Conservation (phyloP, 1,140 invertebrate genomes). For the Eueides isabella region DNA sequence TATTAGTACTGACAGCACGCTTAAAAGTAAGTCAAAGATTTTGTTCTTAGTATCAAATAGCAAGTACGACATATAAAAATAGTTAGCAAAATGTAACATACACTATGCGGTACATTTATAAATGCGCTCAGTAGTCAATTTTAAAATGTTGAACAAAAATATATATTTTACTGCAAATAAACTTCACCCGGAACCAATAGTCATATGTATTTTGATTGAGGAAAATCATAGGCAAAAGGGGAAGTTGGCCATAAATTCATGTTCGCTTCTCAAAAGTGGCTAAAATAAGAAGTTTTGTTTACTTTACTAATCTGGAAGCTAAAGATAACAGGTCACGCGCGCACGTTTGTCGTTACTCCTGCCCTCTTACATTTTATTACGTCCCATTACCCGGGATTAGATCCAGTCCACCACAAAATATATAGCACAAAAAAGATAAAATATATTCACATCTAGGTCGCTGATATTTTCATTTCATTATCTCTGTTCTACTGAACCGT, state of each 20-base stretch:
- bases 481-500: not conserved
- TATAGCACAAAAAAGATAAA: constrained; percentile 17
- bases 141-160: no score
- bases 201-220: not conserved
- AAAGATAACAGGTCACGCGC: constrained; percentile 54
- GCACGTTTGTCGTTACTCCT: constrained; percentile 72
- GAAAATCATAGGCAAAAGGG: not conserved
- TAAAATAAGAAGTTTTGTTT: constrained; percentile 38
- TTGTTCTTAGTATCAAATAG: no score
- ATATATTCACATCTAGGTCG: not conserved
- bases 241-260: no score
- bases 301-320: constrained; percentile 35
- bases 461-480: constrained; percentile 9
- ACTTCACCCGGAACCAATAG: not conserved
- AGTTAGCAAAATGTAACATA: no score
- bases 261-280: constrained; percentile 7
- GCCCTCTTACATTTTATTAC: constrained; percentile 77
- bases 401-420: constrained; percentile 38
- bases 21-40: no score
- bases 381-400: constrained; percentile 74
- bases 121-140: no score
- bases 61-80: no score
- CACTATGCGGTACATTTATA: no score
- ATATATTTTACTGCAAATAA: no score
- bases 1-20: no score